Percentiles rank a stretch among this genome's conserved stretches.
phyloP scores from a whole-genome alignment of 1,140 invertebrate genomes.

The Copidosoma floridanum region DNA sequence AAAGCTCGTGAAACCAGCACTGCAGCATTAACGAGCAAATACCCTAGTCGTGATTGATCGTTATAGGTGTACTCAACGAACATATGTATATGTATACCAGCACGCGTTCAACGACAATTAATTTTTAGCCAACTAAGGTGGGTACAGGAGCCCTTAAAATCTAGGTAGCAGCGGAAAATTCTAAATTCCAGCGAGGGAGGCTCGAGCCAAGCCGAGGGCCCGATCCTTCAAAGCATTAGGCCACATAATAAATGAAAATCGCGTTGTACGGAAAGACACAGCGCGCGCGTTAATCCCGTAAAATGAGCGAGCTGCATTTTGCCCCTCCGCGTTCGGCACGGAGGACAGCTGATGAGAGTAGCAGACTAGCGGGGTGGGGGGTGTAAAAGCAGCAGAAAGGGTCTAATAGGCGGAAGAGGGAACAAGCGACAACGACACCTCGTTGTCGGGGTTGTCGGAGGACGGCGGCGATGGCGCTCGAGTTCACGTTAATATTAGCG shows the following conservation, averaged over 20 bases:
- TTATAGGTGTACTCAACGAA: no score
- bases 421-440: neutral
- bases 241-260: constrained; percentile 6
- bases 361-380: no score
- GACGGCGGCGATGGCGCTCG: neutral
- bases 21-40: no score
- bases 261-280: neutral
- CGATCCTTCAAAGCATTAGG: constrained; percentile 20
- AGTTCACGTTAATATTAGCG: constrained; percentile 9
- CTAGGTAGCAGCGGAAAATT: neutral
- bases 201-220: neutral
- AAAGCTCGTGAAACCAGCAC: no score
- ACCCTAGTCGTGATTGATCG: no score
- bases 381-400: no score
- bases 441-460: neutral
- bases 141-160: neutral
- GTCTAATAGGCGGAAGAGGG: neutral
- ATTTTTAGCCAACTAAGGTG: constrained; percentile 8
- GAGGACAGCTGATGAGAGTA: neutral
- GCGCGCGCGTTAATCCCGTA: neutral
- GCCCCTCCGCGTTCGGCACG: no score
- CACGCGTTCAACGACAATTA: constrained; percentile 2
- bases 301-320: constrained; percentile 4
- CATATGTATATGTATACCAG: no score
- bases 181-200: constrained; percentile 7